Evolutionary conservation across 2,797 vertebrate genomes (phyloP), one percentile per base, ranked within the genome.

Genomic region (Naso thynnoides): DNA sequence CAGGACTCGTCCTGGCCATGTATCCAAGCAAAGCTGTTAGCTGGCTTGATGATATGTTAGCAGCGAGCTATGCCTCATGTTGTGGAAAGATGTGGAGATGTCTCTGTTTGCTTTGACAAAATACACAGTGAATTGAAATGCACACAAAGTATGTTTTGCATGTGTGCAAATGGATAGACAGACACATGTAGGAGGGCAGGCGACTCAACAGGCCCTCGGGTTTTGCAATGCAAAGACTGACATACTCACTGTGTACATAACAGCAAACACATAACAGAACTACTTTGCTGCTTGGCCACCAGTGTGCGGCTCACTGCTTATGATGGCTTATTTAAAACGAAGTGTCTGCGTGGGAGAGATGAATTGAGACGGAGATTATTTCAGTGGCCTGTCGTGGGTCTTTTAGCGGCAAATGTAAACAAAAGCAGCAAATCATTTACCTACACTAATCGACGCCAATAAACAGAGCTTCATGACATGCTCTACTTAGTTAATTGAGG

Each of bases 341-440:
- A 66, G 58, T 49, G 69, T 64, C n/a, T 71, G 70, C 11, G 70
- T 83, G 75, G 73, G 74, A 67, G 81, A 76, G 69, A 69, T 42
- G 55, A 79, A 66, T 19, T 52, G 71, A 79, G 59, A 66, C 19
- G 0, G 65, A 59, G 62, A 71, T 76, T 1, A 73, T 67, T 69
- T 55, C 50, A 73, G 45, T 45, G 61, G 21, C 62, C 69, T 67
- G 6, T 63, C 1, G 68, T 68, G 71, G 48, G 56, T 79, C 79
- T 85, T 79, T 36, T 41, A 18, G 70, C 73, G n/a, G 63, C 58
- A 65, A 73, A 82, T 70, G 63, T 82, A 77, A 86, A 84, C 59
- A 79, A 75, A 80, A 86, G 42, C 63, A 71, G 56, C 76, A 76
- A 84, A 81, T 88, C 76, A 83, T 88, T 88, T 83, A 82, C 76